Evolutionary conservation across 2,113 vertebrate genomes (phyloP), one percentile per base, ranked within the genome.

Genomic region (Lagopus leucura): DNA sequence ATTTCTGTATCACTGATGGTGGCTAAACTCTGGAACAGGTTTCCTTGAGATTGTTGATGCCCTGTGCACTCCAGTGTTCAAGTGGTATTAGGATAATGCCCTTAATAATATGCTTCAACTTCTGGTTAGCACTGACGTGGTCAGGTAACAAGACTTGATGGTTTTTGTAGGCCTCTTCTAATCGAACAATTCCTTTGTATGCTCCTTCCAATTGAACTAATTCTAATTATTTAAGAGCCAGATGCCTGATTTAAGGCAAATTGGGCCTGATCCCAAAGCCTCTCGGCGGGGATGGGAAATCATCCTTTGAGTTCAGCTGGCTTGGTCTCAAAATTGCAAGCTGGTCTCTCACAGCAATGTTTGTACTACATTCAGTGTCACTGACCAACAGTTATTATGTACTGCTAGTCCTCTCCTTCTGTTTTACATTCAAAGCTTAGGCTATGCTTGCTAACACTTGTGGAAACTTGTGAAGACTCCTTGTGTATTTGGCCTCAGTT

Each of bases 221-320:
- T 60, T 60, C 57, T 21, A 13, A 60, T 90, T 82, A 70, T 89
- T 91, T 66, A 91, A 91, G 65, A 81, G 90, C 82, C 88, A 95
- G 92, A 70, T 92, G 85, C 88, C 67, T 55, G 82, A 88, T 89
- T 91, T 94, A 83, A 91, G 65, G 79, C 85, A 77, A 88, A 81
- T 78, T 83, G 85, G 90, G 85, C 79, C 69, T 71, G 82, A 94
- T 95, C 88, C 92, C 86, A 86, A 88, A 85, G 79, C 45, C 86
- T 80, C 58, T 85, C 80, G 85, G 76, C 77, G 74, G 43, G 65
- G 79, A 82, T 70, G 58, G 69, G 50, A 93, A 94, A 65, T 66
- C 72, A 80, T 77, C 82, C 93, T 83, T 66, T 71, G 90, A 93
- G 66, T 95, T 74, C 73, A 36, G 34, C 66, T 94, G 88, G 92